Evolutionary conservation across 2,888 invertebrate genomes (phyloP), one percentile per base, ranked within the genome.

Genomic region (Tetanocera ferruginea): DNA sequence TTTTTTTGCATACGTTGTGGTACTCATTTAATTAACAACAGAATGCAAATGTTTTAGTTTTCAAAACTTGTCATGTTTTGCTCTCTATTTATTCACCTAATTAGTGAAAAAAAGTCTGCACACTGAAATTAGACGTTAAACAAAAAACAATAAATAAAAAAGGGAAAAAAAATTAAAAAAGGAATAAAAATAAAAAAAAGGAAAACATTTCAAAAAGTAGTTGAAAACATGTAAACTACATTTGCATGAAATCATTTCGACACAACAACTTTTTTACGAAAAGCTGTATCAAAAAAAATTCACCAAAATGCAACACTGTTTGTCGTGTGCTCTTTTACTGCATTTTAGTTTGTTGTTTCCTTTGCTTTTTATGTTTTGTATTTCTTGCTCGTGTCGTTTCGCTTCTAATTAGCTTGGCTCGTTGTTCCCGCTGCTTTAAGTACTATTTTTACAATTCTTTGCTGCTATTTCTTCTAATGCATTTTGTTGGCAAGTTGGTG

Each of bases 31-130:
- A 25, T 69, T 69, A 69, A 69, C 51, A 51, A 25, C 14, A 6
- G 51, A 51, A 49, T 43, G 43, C 69, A 51, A 69, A 69, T 28
- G 52, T 51, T 69, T 51, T 23, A 52, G 51, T 11, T 69, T 49
- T 52, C n/a, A 69, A 69, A 69, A 69, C n/a, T 25, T 51, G 49
- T 69, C 69, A 69, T 69, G 51, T 43, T 51, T 69, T 19, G 5
- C 14, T 28, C 28, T 69, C 25, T 49, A 51, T 28, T 49, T 17
- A 1, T 28, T 14, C 52, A 19, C 5, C 25, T 51, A 69, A 51
- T 51, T 51, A 43, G 23, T 17, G 31, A 5, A 51, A 69, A n/a
- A 51, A 25, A 9, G 23, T 4, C 23, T 9, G 28, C 11, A 19
- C 17, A 9, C 17, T 60, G 60, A 60, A 25, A 14, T 17, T 25